Percentiles rank a stretch among this genome's conserved stretches.
Conservation (phyloP, 2,888 invertebrate genomes). For the Sussaba pulchella region DNA sequence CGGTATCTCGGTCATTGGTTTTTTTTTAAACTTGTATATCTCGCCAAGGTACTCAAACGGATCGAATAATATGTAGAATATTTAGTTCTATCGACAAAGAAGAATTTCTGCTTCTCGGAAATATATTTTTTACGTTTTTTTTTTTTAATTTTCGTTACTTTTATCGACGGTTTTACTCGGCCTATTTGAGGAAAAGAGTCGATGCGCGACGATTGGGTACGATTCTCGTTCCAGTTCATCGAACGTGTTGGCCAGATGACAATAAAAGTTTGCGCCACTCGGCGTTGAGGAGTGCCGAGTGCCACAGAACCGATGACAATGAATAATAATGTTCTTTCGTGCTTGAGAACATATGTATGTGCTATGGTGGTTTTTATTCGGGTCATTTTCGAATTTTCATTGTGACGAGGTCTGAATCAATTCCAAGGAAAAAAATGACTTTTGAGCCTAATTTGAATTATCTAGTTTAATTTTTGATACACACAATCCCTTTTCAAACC, state of each 20-base stretch:
- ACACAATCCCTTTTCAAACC: no score
- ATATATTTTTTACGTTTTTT: no score
- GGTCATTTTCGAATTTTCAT: no score
- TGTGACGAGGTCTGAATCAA: no score
- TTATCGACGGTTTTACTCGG: neutral
- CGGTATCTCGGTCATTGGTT: neutral
- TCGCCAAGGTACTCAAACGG: neutral
- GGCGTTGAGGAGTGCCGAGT: constrained; percentile 43
- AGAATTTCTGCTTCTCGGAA: no score
- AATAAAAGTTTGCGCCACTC: constrained; percentile 53
- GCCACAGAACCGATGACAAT: constrained; percentile 40
- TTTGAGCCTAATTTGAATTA: no score
- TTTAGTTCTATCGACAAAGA: neutral
- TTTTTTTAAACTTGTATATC: neutral
- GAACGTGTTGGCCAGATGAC: constrained; percentile 40
- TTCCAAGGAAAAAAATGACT: no score
- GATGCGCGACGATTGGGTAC: constrained; percentile 47
- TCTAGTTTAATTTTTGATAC: no score
- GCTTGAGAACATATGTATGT: neutral
- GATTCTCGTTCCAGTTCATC: constrained; percentile 57
- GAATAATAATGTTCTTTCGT: constrained; percentile 47
- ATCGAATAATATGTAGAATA: neutral
- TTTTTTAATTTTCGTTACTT: no score
- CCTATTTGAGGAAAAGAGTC: constrained; percentile 46
- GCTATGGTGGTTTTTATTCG: no score